A percentile compares a stretch with the other conserved stretches of the same genome.
phyloP scores from a whole-genome alignment of 2,888 invertebrate genomes.

The Chalcis sispes region DNA sequence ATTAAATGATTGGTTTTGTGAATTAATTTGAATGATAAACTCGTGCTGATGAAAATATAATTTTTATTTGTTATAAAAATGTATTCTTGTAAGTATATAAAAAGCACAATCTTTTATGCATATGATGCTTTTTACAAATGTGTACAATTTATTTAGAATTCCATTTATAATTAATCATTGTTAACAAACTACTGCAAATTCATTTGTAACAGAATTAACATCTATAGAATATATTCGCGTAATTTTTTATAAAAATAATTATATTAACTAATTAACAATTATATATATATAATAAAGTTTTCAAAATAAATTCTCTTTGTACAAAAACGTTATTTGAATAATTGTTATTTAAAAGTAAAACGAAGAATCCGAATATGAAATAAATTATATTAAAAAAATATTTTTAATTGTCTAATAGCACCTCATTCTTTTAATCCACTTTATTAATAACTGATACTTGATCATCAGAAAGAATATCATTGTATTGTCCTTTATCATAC shows the following conservation, averaged over 20 bases:
- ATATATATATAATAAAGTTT: conserved; percentile 24
- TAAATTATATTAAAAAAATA: conserved; percentile 7
- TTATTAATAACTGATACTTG: conserved; percentile 58
- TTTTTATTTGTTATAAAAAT: conserved; percentile 14
- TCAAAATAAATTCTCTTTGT: conserved; percentile 42
- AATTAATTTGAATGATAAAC: conserved; percentile 14
- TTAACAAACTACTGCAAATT: not conserved
- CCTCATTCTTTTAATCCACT: not conserved
- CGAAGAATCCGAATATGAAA: not conserved
- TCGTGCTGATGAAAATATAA: not conserved
- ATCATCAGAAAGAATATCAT: conserved; percentile 64
- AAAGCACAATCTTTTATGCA: conserved; percentile 17
- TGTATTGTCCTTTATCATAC: conserved; percentile 15
- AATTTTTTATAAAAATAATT: conserved; percentile 11
- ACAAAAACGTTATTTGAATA: conserved; percentile 36
- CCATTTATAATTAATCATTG: not conserved
- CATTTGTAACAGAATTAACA: conserved; percentile 14
- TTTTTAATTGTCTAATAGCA: not conserved
- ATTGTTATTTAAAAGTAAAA: conserved; percentile 7
- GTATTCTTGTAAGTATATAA: conserved; percentile 17
- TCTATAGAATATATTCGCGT: not conserved
- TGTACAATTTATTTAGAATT: conserved; percentile 27
- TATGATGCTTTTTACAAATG: conserved; percentile 37
- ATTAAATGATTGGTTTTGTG: conserved; percentile 7
- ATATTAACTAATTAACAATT: conserved; percentile 13